phyloP scores from a whole-genome alignment of 2,797 vertebrate genomes.

The Urocyon cinereoargenteus region DNA sequence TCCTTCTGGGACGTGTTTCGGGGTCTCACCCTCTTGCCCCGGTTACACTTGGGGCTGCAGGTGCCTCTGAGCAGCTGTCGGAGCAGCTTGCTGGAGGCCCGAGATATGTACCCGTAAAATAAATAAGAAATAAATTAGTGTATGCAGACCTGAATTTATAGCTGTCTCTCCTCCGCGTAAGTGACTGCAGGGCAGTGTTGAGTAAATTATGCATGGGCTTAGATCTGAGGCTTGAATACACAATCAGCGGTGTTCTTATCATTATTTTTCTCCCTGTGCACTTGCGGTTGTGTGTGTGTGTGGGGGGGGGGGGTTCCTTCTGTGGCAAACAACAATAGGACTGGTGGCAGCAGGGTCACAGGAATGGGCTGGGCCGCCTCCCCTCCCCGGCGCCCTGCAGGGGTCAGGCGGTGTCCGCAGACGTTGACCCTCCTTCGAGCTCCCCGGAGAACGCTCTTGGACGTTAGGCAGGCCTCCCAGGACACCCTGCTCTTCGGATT shows the following conservation, averaged over 20 bases:
- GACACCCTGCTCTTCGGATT: neutral
- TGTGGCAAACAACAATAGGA: conserved; percentile 15
- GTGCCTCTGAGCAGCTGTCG: conserved; percentile 22
- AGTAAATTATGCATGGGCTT: conserved; percentile 76
- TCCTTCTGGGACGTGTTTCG: neutral
- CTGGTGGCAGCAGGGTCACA: neutral
- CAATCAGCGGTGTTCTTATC: conserved; percentile 63
- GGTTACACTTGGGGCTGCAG: neutral
- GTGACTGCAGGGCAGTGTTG: conserved; percentile 71
- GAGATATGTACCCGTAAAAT: conserved; percentile 69
- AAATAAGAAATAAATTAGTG: conserved; percentile 82
- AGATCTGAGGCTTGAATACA: conserved; percentile 64
- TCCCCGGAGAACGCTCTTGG: neutral
- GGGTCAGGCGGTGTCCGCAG: neutral
- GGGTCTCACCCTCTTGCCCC: neutral
- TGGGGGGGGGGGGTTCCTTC: neutral
- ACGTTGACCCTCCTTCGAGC: no score
- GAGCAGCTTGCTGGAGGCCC: conserved; percentile 33
- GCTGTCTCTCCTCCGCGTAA: conserved; percentile 57
- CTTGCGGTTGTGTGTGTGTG: neutral
- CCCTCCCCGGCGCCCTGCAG: neutral
- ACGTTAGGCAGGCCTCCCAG: neutral
- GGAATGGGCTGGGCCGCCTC: neutral
- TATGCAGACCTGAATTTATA: conserved; percentile 71
- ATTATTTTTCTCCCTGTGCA: conserved; percentile 38